Base-by-base conservation (phyloP, 1,140 invertebrate species). In the Temnothorax curvispinosus region DNA sequence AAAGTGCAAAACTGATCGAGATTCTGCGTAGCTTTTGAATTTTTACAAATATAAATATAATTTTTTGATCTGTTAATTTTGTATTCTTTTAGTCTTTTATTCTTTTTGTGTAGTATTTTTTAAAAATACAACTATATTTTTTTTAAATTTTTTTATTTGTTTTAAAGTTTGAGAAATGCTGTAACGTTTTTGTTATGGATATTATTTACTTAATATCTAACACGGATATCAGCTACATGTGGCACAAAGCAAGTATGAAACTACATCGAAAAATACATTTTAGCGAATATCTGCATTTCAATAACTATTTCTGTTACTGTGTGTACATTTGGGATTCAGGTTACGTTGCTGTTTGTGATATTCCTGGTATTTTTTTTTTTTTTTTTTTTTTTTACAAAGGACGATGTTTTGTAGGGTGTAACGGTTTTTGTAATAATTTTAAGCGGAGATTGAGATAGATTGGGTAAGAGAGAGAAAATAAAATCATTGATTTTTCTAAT, bases 291-390 rank as follows among this genome's bases (percentile, higher is more conserved):
- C 54, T 56, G 38, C 38, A 35, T 74, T 82, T 60, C 80, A 71
- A 38, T 82, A 72, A 74, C 80, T 54, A 74, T 84, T 75, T 58
- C 35, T 18, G 38, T 82, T 81, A 56, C 21, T 47, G 21, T 38
- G 54, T 75, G 27, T 75, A 84, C 41, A 74, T 38, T 74, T 60
- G 69, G 80, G 54, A 60, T 47, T 82, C 52, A 21, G 18, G 54
- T 82, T 82, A 35, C 67, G 54, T 50, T 44, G 7, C 52, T 47
- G 64, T 81, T 81, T 71, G 50, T 54, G 80, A 82, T 82, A 47
- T 75, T 74, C 18, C 3, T 13, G 54, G 58, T 84, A 44, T 41
- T 82, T 56, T 84, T 82, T 82, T 47, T 56, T 38, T 18, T 82
- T 38, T 18, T 82, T 82, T 82, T 47, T 56, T 38, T 82, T 47